Conservation (phyloP, 2,888 invertebrate genomes). For the Heliconius hortense region DNA sequence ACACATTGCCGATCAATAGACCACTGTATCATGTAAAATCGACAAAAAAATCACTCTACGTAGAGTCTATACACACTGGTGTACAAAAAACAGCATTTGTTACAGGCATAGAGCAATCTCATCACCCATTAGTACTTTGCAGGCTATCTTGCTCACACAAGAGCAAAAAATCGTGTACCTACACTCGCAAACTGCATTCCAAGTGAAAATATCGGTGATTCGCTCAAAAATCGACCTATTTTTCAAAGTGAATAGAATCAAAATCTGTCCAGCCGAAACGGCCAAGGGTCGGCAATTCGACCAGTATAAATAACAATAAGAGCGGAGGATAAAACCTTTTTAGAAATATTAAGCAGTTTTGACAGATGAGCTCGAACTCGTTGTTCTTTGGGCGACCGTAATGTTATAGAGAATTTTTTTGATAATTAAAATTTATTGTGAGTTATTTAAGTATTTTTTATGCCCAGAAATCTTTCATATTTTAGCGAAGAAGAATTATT, state of each 20-base stretch:
- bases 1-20: constrained; percentile 6
- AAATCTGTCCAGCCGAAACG: constrained; percentile 48
- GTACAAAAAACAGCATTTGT: constrained; percentile 36
- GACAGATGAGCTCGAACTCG: constrained; percentile 67
- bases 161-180: constrained; percentile 77
- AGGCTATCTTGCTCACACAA: constrained; percentile 67
- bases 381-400: constrained; percentile 47
- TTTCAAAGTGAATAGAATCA: constrained; percentile 52
- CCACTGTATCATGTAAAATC: background rate
- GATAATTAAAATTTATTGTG: constrained; percentile 10
- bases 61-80: constrained; percentile 14
- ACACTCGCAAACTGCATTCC: constrained; percentile 78
- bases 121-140: constrained; percentile 78
- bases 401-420: constrained; percentile 11
- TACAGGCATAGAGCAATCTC: constrained; percentile 48
- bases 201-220: constrained; percentile 39
- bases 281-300: constrained; percentile 76
- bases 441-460: background rate
- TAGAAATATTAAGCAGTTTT: constrained; percentile 72
- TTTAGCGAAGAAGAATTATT: background rate
- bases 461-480: background rate
- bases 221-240: constrained; percentile 50
- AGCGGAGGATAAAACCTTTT: constrained; percentile 67
- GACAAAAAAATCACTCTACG: constrained; percentile 4
- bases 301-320: constrained; percentile 79